A percentile compares a stretch with the other conserved stretches of the same genome.
Evolutionary conservation across 2,113 vertebrate species (phyloP).

Genomic region (Triplophysa siluroides): DNA sequence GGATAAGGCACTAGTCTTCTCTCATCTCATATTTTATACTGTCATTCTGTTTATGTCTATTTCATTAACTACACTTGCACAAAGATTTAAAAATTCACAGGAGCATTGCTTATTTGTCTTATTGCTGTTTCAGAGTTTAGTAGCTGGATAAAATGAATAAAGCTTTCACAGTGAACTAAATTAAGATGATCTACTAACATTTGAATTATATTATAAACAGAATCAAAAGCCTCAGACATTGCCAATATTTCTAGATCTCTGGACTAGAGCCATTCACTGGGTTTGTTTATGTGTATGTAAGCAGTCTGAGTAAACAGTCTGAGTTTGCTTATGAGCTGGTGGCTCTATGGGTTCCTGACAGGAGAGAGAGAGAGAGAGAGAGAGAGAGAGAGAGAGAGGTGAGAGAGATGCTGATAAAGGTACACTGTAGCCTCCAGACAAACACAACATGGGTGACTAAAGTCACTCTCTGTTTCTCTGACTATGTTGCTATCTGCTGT

Average conservation of each 20-base stretch:
- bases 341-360: slow-evolving; percentile 46
- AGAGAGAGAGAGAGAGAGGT: slow-evolving; percentile 32
- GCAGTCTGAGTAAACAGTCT: slow-evolving; percentile 38
- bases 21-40: no score
- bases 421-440: slow-evolving; percentile 57
- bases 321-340: slow-evolving; percentile 47
- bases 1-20: no score
- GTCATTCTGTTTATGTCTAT: no score
- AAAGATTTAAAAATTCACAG: no score
- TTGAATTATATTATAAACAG: slow-evolving; percentile 1
- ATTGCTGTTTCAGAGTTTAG: background rate
- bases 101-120: background rate
- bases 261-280: slow-evolving; percentile 2
- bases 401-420: slow-evolving; percentile 58
- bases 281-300: slow-evolving; percentile 29
- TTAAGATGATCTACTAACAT: slow-evolving; percentile 26
- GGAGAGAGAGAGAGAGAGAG: background rate
- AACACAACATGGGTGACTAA: slow-evolving; percentile 57
- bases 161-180: background rate
- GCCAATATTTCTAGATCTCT: slow-evolving; percentile 15
- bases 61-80: no score
- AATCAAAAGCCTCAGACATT: slow-evolving; percentile 12
- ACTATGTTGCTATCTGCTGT: slow-evolving; percentile 30
- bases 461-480: slow-evolving; percentile 25
- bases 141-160: background rate